A percentile compares a stretch with the other conserved stretches of the same genome.
phyloP scores from a whole-genome alignment of 2,888 invertebrate genomes.

The Celastrina argiolus region DNA sequence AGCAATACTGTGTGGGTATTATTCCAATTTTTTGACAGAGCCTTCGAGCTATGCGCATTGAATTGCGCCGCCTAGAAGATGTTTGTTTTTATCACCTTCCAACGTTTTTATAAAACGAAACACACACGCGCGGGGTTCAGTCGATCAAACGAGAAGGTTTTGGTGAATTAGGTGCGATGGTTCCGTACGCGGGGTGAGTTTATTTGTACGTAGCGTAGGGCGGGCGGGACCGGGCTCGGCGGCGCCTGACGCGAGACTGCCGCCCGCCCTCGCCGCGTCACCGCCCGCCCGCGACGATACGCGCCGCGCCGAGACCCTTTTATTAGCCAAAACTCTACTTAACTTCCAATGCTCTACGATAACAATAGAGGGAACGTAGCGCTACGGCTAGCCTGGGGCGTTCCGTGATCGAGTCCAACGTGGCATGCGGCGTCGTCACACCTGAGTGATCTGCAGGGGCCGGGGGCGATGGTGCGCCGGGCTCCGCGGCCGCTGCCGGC shows the following conservation, averaged over 20 bases:
- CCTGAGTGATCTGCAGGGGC: slow-evolving; percentile 71
- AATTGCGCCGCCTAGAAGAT: slow-evolving; percentile 60
- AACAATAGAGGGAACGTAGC: slow-evolving; percentile 34
- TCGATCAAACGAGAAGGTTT: neutral
- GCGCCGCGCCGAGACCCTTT: slow-evolving; percentile 68
- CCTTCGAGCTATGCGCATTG: slow-evolving; percentile 69
- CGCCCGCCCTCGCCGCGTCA: slow-evolving; percentile 48
- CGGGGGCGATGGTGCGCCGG: slow-evolving; percentile 52
- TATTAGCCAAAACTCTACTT: slow-evolving; percentile 71
- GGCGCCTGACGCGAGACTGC: slow-evolving; percentile 74
- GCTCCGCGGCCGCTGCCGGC: slow-evolving; percentile 44
- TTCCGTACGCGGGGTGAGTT: slow-evolving; percentile 45
- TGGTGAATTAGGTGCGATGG: slow-evolving; percentile 13
- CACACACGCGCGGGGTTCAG: neutral
- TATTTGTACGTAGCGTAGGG: slow-evolving; percentile 30
- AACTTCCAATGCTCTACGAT: slow-evolving; percentile 58
- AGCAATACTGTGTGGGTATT: neutral
- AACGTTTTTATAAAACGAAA: slow-evolving; percentile 26
- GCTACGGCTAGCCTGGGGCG: slow-evolving; percentile 13
- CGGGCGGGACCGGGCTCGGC: slow-evolving; percentile 59
- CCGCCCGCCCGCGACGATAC: slow-evolving; percentile 64
- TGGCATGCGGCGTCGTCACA: slow-evolving; percentile 42
- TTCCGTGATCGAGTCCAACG: neutral
- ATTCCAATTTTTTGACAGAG: neutral
- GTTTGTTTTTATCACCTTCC: slow-evolving; percentile 50